These are phyloP conservation scores for Phrynocephalus vlangalii DNA, from an alignment of 2,797 vertebrate genomes.

Conservation along the genomic window DNA sequence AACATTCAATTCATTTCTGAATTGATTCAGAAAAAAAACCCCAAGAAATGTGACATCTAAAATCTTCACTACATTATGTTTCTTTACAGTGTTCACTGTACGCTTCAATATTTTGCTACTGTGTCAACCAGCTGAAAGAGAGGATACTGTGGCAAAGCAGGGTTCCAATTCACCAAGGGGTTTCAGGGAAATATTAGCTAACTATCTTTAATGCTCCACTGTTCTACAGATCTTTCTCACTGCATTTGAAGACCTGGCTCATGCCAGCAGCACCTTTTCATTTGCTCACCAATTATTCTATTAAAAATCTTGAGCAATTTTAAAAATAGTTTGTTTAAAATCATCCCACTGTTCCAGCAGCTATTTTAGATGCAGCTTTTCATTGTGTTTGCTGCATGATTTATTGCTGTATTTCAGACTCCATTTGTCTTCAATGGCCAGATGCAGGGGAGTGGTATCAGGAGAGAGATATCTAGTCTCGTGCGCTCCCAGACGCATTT, in stretches of 20 bases:
- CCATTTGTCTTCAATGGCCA: conserved; percentile 75
- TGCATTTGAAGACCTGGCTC: conserved; percentile 88
- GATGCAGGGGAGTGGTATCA: too few species aligned
- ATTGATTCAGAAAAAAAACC: conserved; percentile 94
- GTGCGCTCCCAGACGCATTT: too few species aligned
- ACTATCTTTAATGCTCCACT: conserved; percentile 91
- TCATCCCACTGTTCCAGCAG: conserved; percentile 88
- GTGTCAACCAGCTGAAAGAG: conserved; percentile 80
- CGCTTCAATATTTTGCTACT: conserved; percentile 66
- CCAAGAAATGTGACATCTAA: conserved; percentile 92
- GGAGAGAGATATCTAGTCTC: too few species aligned
- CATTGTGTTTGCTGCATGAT: conserved; percentile 89
- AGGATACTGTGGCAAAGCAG: conserved; percentile 87
- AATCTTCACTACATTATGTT: conserved; percentile 79
- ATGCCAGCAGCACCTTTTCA: conserved; percentile 55
- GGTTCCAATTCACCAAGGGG: conserved; percentile 89
- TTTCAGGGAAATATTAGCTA: conserved; percentile 78
- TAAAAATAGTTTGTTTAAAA: conserved; percentile 74
- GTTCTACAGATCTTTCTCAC: conserved; percentile 95
- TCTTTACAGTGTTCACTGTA: conserved; percentile 82
- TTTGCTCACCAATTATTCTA: conserved; percentile 67
- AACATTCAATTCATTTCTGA: conserved; percentile 92
- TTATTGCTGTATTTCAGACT: conserved; percentile 89
- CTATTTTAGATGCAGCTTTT: conserved; percentile 94
- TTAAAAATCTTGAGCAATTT: conserved; percentile 90